Base-by-base conservation (phyloP, 2,797 vertebrate species). In the Muraenolepis orangiensis region DNA sequence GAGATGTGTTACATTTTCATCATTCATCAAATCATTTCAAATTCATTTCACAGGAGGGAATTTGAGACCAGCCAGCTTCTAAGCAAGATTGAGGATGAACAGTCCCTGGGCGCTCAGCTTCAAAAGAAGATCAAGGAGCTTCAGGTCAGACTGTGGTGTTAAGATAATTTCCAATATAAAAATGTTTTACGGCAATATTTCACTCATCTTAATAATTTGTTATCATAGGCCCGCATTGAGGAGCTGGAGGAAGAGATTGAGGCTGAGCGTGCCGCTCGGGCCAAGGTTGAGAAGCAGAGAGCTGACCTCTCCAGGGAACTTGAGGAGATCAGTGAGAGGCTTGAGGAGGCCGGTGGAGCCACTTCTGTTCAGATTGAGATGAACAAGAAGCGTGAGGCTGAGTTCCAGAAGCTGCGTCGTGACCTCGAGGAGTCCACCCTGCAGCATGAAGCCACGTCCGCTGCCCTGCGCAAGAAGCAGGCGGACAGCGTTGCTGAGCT, bases 351-450 rank as follows among this genome's bases (percentile, higher is more conserved):
- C 2, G 57, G 57, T 26, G 57, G 57, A 64, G 57, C 57, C 57
- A 64, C 57, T 64, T 64, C 57, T 64, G 23, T 23, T 64, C 57
- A 64, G 57, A 64, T 64, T 64, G 57, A 64, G 23, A 64, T 64
- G 57, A 64, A 64, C 57, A 64, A 64, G 57, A 64, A 64, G 57
- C 57, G 57, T 2, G 57, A 64, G 57, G 23, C 57, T 28, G 57
- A 64, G 57, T 64, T 64, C 57, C 57, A 64, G 57, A 64, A 64
- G 57, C 57, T 64, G 57, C 57, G 57, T 64, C 57, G 57, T 64
- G 57, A 64, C 10, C 57, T 64, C 10, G 57, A 64, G 57, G 57
- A 64, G 23, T 64, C 57, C 57, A 64, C 57, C 57, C 57, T 64
- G 57, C 57, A 64, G 57, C 57, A 64, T 26, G 57, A 64, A 26